Percentiles rank a stretch among this genome's conserved stretches.
These are phyloP conservation scores for Leiothrix lutea DNA, from an alignment of 2,113 vertebrate genomes.

Conservation along the genomic window DNA sequence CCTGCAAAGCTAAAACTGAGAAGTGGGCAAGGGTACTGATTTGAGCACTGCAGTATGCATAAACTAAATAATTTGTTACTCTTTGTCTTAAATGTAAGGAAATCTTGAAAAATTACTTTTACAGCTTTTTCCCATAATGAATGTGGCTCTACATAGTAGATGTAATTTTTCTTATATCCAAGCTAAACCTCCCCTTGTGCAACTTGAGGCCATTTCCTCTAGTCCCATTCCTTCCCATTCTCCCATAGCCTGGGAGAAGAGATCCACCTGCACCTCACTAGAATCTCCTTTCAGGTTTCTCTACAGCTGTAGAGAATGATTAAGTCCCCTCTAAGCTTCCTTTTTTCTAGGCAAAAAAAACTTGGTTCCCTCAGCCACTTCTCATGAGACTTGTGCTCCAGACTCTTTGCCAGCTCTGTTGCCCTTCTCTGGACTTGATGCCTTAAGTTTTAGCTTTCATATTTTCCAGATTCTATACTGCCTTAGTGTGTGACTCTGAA, in stretches of 20 bases:
- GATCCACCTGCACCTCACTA: rapidly evolving
- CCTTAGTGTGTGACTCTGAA: background rate
- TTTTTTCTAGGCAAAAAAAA: background rate
- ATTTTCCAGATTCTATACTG: background rate
- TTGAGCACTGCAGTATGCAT: background rate
- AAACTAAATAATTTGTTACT: background rate
- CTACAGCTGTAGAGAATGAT: background rate
- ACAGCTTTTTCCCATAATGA: background rate
- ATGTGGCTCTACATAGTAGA: background rate
- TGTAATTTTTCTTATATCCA: background rate
- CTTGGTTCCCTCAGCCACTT: background rate
- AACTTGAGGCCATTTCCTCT: background rate
- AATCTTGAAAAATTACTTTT: background rate
- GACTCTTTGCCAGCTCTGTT: background rate
- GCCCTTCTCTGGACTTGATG: background rate
- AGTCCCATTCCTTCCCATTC: background rate
- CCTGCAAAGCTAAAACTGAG: background rate
- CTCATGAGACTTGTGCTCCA: background rate
- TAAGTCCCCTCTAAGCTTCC: background rate
- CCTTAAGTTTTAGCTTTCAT: background rate
- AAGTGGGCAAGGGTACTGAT: background rate
- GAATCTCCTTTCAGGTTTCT: background rate
- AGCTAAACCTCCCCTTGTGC: background rate
- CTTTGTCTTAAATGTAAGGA: background rate
- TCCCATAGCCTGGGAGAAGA: background rate